Evolutionary conservation across 2,888 invertebrate species (phyloP).

Genomic region (Petrophora chlorosata): DNA sequence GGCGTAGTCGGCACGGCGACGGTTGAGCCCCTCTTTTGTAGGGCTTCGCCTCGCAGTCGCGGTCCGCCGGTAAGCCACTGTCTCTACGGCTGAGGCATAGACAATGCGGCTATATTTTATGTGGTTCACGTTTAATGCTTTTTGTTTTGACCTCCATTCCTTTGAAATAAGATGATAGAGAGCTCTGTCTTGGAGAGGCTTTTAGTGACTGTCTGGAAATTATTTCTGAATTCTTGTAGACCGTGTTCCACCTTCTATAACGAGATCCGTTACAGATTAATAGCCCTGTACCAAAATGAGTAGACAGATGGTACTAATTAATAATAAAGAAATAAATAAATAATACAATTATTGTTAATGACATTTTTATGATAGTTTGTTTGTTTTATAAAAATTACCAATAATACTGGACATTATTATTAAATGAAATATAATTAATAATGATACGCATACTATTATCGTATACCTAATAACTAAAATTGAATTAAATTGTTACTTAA

Average conservation of each 20-base stretch:
- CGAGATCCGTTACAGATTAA: background rate
- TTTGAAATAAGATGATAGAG: slow-evolving; percentile 15
- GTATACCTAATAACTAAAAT: no score
- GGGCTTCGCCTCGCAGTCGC: slow-evolving; percentile 46
- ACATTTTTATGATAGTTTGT: no score
- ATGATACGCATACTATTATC: no score
- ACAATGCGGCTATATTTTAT: slow-evolving; percentile 34
- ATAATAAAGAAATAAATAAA: no score
- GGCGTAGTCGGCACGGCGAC: slow-evolving; percentile 38
- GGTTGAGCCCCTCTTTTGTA: slow-evolving; percentile 44
- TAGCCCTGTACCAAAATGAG: background rate
- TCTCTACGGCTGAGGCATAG: slow-evolving; percentile 27
- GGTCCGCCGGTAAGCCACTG: slow-evolving; percentile 32
- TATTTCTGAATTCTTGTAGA: background rate
- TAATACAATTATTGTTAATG: no score
- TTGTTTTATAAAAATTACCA: no score
- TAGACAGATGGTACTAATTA: no score
- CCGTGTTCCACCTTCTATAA: background rate
- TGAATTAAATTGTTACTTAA: no score
- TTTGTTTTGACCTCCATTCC: slow-evolving; percentile 32
- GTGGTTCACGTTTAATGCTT: slow-evolving; percentile 27
- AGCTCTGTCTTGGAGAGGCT: slow-evolving; percentile 22
- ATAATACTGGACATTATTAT: no score
- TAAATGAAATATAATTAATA: no score
- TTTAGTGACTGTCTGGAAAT: slow-evolving; percentile 17